Conservation (phyloP, 2,888 invertebrate species). For the Campoplex capitator region DNA sequence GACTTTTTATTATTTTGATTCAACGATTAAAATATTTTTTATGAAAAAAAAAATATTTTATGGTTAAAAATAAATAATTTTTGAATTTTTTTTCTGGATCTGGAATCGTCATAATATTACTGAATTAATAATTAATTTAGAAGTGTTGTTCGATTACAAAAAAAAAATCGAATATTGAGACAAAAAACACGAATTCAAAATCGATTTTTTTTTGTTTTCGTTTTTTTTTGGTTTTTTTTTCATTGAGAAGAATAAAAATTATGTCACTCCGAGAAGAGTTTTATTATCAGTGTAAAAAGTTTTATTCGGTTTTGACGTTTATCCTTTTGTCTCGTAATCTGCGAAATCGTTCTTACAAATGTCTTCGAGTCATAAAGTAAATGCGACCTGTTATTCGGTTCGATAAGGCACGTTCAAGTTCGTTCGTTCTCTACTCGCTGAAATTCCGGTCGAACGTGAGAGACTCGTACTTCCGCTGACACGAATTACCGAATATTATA, state of each 20-base stretch:
- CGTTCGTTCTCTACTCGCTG: constrained; percentile 6
- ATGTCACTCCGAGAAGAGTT: neutral
- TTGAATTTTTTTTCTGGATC: no score
- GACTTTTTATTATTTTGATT: no score
- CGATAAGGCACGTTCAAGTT: constrained; percentile 55
- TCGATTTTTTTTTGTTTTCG: neutral
- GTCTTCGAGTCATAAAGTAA: neutral
- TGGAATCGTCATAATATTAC: no score
- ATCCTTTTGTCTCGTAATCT: neutral
- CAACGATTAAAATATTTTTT: no score
- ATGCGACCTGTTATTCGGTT: neutral
- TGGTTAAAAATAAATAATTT: no score
- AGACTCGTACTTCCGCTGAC: constrained; percentile 57
- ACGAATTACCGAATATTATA: constrained; percentile 10
- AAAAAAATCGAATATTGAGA: no score
- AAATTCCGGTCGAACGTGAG: constrained; percentile 18
- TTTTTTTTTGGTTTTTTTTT: no score
- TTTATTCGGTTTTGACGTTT: neutral
- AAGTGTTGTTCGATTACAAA: neutral
- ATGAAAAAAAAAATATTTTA: no score
- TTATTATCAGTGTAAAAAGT: neutral
- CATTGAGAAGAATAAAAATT: neutral
- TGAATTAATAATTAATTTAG: no score
- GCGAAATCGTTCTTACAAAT: neutral
- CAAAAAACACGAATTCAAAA: no score